Conservation (phyloP, 2,888 invertebrate genomes). For the Plagodis dolabraria region DNA sequence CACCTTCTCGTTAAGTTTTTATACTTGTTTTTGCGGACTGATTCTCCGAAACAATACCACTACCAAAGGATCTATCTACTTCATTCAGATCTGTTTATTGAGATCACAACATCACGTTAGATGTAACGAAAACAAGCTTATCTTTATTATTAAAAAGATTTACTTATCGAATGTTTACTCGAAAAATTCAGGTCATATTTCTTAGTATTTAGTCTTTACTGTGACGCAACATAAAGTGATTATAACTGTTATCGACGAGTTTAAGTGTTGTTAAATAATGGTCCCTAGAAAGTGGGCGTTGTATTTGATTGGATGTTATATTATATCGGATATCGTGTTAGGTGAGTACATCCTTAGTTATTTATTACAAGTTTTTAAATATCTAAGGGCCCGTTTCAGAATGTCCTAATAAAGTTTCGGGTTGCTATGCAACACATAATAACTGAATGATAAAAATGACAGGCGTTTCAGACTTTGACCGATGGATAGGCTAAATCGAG, state of each 20-base stretch:
- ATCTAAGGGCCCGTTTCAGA: no score
- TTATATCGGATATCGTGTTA: conserved; percentile 3
- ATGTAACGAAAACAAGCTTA: conserved; percentile 2
- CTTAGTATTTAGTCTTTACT: no score
- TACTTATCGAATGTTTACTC: neutral
- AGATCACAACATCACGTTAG: conserved; percentile 4
- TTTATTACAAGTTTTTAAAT: neutral
- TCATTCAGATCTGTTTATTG: conserved; percentile 11
- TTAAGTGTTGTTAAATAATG: conserved; percentile 13
- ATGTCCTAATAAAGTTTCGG: no score
- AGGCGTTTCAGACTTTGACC: no score
- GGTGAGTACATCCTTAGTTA: conserved; percentile 5
- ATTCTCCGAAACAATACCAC: conserved; percentile 15
- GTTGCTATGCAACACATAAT: no score
- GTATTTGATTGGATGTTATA: conserved; percentile 6
- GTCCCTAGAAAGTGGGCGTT: conserved; percentile 10
- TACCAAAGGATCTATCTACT: conserved; percentile 3
- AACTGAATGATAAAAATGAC: no score
- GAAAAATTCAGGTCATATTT: neutral
- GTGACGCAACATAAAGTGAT: neutral
- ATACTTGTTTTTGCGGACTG: conserved; percentile 6
- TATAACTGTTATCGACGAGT: conserved; percentile 5
- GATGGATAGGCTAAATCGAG: no score
- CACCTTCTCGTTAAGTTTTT: conserved; percentile 18
- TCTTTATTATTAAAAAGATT: neutral